phyloP scores from a whole-genome alignment of 1,140 invertebrate genomes.

The Laupala kohalensis region DNA sequence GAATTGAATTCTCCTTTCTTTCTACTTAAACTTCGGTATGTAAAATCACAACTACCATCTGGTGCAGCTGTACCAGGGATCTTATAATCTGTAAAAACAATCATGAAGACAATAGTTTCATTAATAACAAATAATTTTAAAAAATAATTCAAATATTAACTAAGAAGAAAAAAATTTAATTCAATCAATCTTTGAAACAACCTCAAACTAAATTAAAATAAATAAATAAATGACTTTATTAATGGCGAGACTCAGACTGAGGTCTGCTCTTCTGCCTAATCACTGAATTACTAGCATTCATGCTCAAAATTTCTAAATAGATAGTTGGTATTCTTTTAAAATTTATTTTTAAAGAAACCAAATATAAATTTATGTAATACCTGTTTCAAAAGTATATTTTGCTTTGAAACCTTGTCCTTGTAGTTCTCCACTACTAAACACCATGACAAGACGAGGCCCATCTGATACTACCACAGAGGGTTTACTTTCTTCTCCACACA shows the following conservation, averaged over 20 bases:
- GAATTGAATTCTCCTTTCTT: constrained; percentile 89
- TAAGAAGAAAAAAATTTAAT: not conserved
- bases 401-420: constrained; percentile 86
- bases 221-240: no score
- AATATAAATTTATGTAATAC: constrained; percentile 27
- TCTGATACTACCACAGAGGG: constrained; percentile 67
- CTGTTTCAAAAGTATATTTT: constrained; percentile 76
- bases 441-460: constrained; percentile 83
- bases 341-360: not conserved
- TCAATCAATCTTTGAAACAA: no score
- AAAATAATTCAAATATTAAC: not conserved
- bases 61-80: constrained; percentile 89
- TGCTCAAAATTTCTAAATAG: no score
- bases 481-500: constrained; percentile 64
- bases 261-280: no score
- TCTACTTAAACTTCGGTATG: constrained; percentile 70
- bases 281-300: no score
- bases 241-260: no score
- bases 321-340: not conserved
- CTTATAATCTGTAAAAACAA: constrained; percentile 56
- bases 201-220: no score
- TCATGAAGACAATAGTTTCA: not conserved
- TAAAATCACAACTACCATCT: constrained; percentile 78
- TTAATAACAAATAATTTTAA: no score
- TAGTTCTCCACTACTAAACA: constrained; percentile 80